Conservation (phyloP, 2,797 vertebrate species). For the Bufotes viridis region DNA sequence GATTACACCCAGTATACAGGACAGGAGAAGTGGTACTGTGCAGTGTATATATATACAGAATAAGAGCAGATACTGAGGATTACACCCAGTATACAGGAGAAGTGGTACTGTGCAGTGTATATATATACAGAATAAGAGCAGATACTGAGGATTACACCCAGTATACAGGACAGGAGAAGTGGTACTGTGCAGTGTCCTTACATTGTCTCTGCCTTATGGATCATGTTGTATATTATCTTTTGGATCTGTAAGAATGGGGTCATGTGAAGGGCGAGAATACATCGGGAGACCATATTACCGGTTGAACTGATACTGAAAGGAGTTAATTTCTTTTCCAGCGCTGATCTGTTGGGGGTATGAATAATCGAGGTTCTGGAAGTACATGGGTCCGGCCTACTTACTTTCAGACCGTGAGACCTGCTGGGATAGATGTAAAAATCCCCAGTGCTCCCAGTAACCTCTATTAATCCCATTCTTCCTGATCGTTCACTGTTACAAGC, state of each 20-base stretch:
- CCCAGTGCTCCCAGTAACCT: slow-evolving; percentile 28
- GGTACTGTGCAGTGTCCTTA: not conserved
- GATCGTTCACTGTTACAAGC: slow-evolving; percentile 55
- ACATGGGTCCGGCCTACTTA: slow-evolving; percentile 4
- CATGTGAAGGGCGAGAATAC: not conserved
- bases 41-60: not conserved
- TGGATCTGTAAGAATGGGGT: slow-evolving; percentile 3
- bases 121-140: too few relatives aligned
- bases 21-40: slow-evolving; percentile 10
- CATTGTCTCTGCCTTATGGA: not conserved
- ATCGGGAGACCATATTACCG: not conserved
- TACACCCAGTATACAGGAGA: not conserved
- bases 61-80: too few relatives aligned
- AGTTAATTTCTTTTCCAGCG: slow-evolving; percentile 17
- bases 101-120: not conserved
- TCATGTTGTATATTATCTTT: not conserved
- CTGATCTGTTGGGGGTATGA: not conserved
- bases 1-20: not conserved
- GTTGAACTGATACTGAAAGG: not conserved
- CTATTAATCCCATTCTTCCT: slow-evolving; percentile 52
- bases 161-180: not conserved
- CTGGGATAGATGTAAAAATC: slow-evolving; percentile 40
- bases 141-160: not conserved
- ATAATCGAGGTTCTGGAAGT: not conserved
- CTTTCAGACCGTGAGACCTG: slow-evolving; percentile 4